Conservation (phyloP, 2,113 vertebrate species). For the Redunca redunca region DNA sequence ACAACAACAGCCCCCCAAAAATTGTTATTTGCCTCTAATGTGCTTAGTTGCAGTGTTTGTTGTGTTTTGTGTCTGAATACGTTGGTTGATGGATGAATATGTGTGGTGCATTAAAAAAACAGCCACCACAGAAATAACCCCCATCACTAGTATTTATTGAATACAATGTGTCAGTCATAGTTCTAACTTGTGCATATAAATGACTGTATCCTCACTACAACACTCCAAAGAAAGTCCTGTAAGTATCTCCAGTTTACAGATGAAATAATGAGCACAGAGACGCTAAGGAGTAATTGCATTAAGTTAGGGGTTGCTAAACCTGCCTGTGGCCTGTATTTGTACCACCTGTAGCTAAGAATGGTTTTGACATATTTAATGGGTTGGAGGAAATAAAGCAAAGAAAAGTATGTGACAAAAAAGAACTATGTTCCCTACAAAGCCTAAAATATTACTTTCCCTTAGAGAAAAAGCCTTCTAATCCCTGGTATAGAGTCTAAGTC, state of each 20-base stretch:
- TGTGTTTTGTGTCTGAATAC: neutral
- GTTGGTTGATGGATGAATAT: neutral
- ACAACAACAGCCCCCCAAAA: neutral
- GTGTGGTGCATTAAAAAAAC: neutral
- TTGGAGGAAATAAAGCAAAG: neutral
- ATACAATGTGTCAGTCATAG: neutral
- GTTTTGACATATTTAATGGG: neutral
- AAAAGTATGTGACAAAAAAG: neutral
- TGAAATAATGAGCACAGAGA: neutral
- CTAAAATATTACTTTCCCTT: neutral
- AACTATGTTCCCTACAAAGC: neutral
- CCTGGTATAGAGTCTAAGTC: neutral
- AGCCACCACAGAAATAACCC: neutral
- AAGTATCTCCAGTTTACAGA: neutral
- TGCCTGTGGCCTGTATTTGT: neutral
- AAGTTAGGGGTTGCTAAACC: neutral
- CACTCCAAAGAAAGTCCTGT: neutral
- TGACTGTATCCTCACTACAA: neutral
- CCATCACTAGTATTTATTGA: neutral
- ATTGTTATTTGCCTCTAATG: neutral
- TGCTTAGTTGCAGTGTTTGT: neutral
- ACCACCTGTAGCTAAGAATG: neutral
- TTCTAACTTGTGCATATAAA: neutral
- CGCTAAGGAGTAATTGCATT: neutral
- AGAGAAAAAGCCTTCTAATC: neutral